A percentile compares a stretch with the other conserved stretches of the same genome.
Conservation (phyloP, 2,797 vertebrate genomes). For the Muscicapa striata region DNA sequence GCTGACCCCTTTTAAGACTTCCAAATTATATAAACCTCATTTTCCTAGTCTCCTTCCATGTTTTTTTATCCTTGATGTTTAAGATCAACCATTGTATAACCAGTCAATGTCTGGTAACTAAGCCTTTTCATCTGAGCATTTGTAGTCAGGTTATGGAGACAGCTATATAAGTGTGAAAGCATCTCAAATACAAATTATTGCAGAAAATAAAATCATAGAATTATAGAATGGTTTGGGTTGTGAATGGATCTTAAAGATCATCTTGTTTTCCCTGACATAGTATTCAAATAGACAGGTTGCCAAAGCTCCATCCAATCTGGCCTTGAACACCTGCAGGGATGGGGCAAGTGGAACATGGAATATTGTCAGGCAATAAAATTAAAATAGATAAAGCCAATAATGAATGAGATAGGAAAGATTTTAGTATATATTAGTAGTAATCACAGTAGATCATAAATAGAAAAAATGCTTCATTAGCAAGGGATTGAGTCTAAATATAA, state of each 20-base stretch:
- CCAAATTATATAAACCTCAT: neutral
- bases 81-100: neutral
- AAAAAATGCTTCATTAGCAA: neutral
- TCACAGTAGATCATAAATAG: neutral
- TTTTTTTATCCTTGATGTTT: conserved; percentile 4
- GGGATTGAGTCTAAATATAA: neutral
- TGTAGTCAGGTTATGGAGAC: neutral
- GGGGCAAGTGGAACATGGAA: neutral
- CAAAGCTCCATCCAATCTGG: neutral
- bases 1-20: conserved; percentile 1
- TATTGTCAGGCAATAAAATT: neutral
- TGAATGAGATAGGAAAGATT: neutral
- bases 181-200: neutral
- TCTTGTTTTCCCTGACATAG: neutral
- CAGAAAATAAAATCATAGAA: neutral
- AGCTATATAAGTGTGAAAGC: neutral
- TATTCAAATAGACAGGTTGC: neutral
- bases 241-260: neutral
- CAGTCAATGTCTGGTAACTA: neutral
- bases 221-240: neutral
- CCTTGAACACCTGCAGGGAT: neutral
- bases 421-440: neutral
- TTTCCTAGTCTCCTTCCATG: neutral
- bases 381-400: neutral
- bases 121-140: neutral